Percentiles rank a stretch among this genome's conserved stretches.
Conservation (phyloP, 2,113 vertebrate species). For the Regulus satrapa region DNA sequence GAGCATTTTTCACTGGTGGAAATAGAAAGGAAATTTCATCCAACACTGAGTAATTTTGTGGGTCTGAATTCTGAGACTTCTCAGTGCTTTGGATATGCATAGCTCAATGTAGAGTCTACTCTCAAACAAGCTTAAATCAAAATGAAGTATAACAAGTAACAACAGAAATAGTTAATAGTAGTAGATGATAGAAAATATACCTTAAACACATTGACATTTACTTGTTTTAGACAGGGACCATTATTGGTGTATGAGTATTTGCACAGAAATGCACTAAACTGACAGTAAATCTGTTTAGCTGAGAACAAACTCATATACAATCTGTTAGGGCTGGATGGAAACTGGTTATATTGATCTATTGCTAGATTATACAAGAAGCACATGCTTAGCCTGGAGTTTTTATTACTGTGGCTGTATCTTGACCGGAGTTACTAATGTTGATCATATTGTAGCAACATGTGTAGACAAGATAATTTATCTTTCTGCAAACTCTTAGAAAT, state of each 20-base stretch:
- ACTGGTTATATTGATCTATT: background rate
- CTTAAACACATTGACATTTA: background rate
- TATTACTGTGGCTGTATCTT: background rate
- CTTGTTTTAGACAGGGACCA: background rate
- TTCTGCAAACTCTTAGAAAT: background rate
- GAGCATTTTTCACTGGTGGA: background rate
- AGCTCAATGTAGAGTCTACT: background rate
- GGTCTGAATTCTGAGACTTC: background rate
- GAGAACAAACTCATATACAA: background rate
- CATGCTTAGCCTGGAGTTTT: background rate
- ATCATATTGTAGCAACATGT: background rate
- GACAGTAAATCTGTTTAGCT: background rate
- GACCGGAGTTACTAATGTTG: background rate
- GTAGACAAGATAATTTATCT: background rate
- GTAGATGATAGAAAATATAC: background rate
- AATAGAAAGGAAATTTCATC: background rate
- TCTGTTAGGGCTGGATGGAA: background rate
- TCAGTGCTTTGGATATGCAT: background rate
- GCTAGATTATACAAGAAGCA: background rate
- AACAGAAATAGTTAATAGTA: background rate
- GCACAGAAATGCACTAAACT: background rate
- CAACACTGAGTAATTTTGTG: background rate
- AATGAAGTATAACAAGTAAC: background rate
- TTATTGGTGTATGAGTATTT: background rate
- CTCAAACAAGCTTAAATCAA: background rate